Base-by-base conservation (phyloP, 2,797 vertebrate genomes). In the Echiichthys vipera region DNA sequence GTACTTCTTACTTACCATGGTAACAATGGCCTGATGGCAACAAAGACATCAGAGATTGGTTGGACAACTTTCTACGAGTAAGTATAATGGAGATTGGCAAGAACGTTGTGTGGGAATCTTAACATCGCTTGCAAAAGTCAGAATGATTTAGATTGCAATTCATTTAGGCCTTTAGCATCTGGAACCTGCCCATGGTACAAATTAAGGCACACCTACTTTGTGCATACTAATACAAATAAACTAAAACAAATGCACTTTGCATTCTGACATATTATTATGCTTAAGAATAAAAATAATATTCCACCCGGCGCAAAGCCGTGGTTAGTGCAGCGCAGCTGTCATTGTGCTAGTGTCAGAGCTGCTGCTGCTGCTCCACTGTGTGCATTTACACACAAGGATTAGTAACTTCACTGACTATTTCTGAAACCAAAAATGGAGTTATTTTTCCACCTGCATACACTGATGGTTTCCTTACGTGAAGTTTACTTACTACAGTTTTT, bases 1-100 rank as follows among this genome's bases (percentile, higher is more conserved):
- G 96, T 98, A 65, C 91, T 98, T 62, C 95, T 99, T 63, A 99
- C 98, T 2, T 99, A 99, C 91, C 98, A 99, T 2, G 97, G 97
- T 49, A 99, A 96, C 75, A 99, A 97, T 5, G 98, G 97, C 7
- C 96, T 99, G 51, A 86, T 99, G 78, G 98, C 98, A 51, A 99
- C 97, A 2, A 99, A 98, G 92, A 99, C 97, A 0, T 97, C 96
- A 10, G 96, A 98, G 87, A 99, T 97, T 20, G 98, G 98, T 68
- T 99, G 98, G 98, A 98, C 97, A 1, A 99, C 98, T 1, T 99
- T 99, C 89, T 99, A 97, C 74, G 97, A 99, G 98, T 99, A 92
- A 97, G 98, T 97, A 90, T 18, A 42, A 65, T 13, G 17, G 27
- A 42, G n/a, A 65, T 12, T 66, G 53, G 51, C 49, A 63, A 14